These are phyloP conservation scores for Leptopilina boulardi DNA, from an alignment of 1,140 invertebrate genomes.

Conservation along the genomic window DNA sequence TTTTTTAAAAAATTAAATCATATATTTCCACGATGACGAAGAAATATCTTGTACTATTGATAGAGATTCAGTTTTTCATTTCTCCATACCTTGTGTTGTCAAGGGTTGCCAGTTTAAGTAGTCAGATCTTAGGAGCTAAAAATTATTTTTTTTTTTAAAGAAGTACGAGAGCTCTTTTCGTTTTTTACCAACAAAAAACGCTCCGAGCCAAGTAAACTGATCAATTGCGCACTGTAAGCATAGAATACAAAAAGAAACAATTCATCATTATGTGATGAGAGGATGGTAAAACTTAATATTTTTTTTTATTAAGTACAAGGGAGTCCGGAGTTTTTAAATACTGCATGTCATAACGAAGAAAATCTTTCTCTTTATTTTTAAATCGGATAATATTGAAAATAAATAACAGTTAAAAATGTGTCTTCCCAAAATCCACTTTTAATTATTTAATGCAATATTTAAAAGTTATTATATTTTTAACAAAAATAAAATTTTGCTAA, in stretches of 20 bases:
- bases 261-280: not conserved
- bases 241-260: constrained; percentile 6
- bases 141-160: constrained; percentile 13
- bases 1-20: not conserved
- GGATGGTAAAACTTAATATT: not conserved
- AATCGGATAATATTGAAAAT: too few species aligned
- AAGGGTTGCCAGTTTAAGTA: not conserved
- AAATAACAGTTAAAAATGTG: too few species aligned
- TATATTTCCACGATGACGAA: not conserved
- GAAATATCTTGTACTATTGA: constrained; percentile 10
- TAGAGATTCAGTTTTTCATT: constrained; percentile 38
- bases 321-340: not conserved
- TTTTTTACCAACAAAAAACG: constrained; percentile 16
- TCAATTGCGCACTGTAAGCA: constrained; percentile 23
- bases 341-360: too few species aligned
- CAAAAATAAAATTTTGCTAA: too few species aligned
- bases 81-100: constrained; percentile 52
- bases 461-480: too few species aligned
- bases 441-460: too few species aligned
- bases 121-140: constrained; percentile 29
- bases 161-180: constrained; percentile 11
- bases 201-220: not conserved
- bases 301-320: too few species aligned
- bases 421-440: too few species aligned
- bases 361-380: too few species aligned